Conservation (phyloP, 2,797 vertebrate species). For the Notolepis coatsorum region DNA sequence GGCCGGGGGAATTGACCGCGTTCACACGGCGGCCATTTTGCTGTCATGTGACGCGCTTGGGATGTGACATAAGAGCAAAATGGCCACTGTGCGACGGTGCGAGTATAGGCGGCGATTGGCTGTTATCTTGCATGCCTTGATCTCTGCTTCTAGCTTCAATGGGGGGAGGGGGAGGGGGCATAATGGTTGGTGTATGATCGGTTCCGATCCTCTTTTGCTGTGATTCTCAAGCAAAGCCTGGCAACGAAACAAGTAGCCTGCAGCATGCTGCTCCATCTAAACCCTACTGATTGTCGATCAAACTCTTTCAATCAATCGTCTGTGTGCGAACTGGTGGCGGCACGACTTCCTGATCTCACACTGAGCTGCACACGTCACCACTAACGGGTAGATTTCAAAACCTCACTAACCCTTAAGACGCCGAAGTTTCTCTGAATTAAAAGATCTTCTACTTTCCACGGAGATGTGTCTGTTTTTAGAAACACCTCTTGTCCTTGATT, state of each 20-base stretch:
- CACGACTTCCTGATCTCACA: no score
- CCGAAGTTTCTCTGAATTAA: constrained; percentile 7
- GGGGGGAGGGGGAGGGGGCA: background rate
- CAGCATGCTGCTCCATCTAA: no score
- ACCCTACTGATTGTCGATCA: no score
- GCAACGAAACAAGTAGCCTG: constrained; percentile 41
- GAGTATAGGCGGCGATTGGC: no score
- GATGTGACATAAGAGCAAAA: no score
- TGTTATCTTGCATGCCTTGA: constrained; percentile 64
- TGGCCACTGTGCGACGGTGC: no score
- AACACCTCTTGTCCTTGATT: constrained; percentile 14
- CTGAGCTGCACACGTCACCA: no score
- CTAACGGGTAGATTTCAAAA: constrained; percentile 31
- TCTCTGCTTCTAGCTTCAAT: constrained; percentile 51
- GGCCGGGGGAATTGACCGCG: no score
- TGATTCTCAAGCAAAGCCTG: constrained; percentile 12
- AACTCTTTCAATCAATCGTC: no score
- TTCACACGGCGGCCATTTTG: no score
- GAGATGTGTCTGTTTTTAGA: background rate
- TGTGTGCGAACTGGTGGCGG: no score
- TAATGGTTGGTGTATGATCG: background rate
- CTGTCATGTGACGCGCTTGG: no score
- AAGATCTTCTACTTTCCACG: constrained; percentile 1
- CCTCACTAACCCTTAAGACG: constrained; percentile 20
- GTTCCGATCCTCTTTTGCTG: background rate